phyloP scores from a whole-genome alignment of 2,113 vertebrate genomes.

The Rostratula benghalensis region DNA sequence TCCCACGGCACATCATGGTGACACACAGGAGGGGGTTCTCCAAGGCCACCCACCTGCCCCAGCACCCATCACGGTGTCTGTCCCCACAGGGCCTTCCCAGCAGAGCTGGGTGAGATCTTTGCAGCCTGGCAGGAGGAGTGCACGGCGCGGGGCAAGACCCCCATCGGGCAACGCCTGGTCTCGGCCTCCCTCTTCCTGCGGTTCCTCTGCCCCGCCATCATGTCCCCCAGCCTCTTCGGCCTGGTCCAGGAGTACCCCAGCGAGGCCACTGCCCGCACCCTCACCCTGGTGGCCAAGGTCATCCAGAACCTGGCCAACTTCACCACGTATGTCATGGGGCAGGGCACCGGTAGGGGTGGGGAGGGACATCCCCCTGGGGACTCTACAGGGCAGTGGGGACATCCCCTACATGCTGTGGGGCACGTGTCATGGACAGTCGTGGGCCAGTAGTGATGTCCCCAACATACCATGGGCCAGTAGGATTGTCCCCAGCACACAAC shows the following conservation, averaged over 20 bases:
- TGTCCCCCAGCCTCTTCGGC: slow-evolving; percentile 93
- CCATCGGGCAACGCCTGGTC: slow-evolving; percentile 87
- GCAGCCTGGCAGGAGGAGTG: slow-evolving; percentile 87
- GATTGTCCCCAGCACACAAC: too few relatives aligned
- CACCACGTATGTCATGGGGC: slow-evolving; percentile 80
- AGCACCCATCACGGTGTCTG: not conserved
- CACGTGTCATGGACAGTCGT: fast-evolving
- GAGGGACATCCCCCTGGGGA: fast-evolving
- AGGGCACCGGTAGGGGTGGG: fast-evolving
- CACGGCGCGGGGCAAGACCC: slow-evolving; percentile 70
- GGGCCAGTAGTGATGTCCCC: not conserved
- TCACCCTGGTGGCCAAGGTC: slow-evolving; percentile 93
- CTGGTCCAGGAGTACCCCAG: slow-evolving; percentile 87
- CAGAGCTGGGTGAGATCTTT: slow-evolving; percentile 87
- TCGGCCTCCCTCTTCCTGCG: slow-evolving; percentile 92
- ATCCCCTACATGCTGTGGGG: fast-evolving
- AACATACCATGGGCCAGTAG: not conserved
- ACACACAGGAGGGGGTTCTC: fast-evolving
- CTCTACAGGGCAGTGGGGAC: too few relatives aligned
- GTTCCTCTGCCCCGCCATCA: slow-evolving; percentile 91
- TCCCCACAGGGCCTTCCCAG: slow-evolving; percentile 83
- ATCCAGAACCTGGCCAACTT: slow-evolving; percentile 95
- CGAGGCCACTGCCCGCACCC: slow-evolving; percentile 82
- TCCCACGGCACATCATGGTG: not conserved
- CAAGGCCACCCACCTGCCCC: not conserved